phyloP scores from a whole-genome alignment of 30 jellyfish, hydroid and myxozoan species.

The Calvadosia cruxmelitensis region DNA sequence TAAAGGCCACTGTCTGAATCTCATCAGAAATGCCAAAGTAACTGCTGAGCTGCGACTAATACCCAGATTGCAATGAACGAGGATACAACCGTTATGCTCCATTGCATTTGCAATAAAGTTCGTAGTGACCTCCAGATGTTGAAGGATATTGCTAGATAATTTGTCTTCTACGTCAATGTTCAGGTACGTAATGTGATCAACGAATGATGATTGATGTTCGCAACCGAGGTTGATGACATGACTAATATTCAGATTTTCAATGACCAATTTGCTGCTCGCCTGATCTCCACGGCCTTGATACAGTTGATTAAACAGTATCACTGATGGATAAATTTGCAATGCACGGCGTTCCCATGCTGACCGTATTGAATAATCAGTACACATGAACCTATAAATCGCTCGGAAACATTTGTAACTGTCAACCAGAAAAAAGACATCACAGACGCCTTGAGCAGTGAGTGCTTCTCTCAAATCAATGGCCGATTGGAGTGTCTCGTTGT shows the following conservation, averaged over 20 bases:
- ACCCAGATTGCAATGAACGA: constrained; percentile 75
- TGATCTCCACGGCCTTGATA: constrained; percentile 91
- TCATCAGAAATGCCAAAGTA: constrained; percentile 51
- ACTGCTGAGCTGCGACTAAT: constrained; percentile 76
- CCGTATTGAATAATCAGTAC: constrained; percentile 27
- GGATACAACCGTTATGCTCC: constrained; percentile 32
- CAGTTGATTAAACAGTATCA: constrained; percentile 26
- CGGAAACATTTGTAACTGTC: constrained; percentile 35
- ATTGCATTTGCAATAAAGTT: constrained; percentile 52
- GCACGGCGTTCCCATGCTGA: constrained; percentile 43
- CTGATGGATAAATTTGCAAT: constrained; percentile 58
- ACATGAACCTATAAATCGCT: constrained; percentile 47
- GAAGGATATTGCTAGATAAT: constrained; percentile 16
- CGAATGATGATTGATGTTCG: constrained; percentile 61
- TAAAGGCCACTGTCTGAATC: constrained; percentile 27
- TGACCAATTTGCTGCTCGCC: constrained; percentile 38
- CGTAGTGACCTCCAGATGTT: constrained; percentile 39
- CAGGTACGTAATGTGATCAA: constrained; percentile 33
- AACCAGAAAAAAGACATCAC: constrained; percentile 46
- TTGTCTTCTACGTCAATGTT: constrained; percentile 53
- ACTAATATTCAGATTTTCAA: constrained; percentile 43
- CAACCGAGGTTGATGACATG: constrained; percentile 53
- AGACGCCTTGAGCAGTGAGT: constrained; percentile 28
- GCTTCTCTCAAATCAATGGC: constrained; percentile 9
- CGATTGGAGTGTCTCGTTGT: background rate